phyloP scores from a whole-genome alignment of 2,113 vertebrate genomes.

The Spheniscus mendiculus region DNA sequence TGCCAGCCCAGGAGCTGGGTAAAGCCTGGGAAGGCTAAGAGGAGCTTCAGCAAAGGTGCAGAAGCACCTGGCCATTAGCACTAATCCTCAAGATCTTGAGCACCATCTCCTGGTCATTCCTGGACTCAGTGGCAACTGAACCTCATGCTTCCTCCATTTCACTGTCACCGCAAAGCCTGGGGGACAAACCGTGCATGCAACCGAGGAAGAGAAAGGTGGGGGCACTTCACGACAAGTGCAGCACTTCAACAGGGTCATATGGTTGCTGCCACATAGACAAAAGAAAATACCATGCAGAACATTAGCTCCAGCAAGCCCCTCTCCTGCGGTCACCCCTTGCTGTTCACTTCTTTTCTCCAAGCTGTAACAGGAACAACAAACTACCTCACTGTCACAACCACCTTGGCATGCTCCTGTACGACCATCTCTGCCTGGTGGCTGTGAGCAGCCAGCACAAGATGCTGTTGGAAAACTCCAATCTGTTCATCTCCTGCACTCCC shows the following conservation, averaged over 20 bases:
- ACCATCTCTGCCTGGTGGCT: not conserved
- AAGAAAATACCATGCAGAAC: not conserved
- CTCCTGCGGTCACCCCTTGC: not conserved
- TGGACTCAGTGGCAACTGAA: conserved; percentile 23
- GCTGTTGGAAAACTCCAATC: not conserved
- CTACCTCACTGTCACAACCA: not conserved
- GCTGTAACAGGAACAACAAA: not conserved
- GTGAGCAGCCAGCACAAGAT: not conserved
- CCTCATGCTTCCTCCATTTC: not conserved
- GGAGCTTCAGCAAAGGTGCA: not conserved
- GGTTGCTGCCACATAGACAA: not conserved
- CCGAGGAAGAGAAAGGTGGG: not conserved
- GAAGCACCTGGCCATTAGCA: not conserved
- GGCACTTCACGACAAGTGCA: accelerated
- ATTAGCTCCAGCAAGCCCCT: not conserved
- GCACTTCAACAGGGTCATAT: accelerated
- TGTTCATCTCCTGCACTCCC: not conserved
- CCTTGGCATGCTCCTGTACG: accelerated
- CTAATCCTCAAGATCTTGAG: conserved; percentile 71
- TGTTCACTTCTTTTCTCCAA: not conserved
- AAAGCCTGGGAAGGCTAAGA: not conserved
- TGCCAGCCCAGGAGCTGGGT: not conserved
- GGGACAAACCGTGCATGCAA: accelerated
- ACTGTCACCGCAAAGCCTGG: not conserved
- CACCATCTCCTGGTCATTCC: conserved; percentile 79